Base-by-base conservation (phyloP, 2,797 vertebrate genomes). In the Lerista edwardsae region DNA sequence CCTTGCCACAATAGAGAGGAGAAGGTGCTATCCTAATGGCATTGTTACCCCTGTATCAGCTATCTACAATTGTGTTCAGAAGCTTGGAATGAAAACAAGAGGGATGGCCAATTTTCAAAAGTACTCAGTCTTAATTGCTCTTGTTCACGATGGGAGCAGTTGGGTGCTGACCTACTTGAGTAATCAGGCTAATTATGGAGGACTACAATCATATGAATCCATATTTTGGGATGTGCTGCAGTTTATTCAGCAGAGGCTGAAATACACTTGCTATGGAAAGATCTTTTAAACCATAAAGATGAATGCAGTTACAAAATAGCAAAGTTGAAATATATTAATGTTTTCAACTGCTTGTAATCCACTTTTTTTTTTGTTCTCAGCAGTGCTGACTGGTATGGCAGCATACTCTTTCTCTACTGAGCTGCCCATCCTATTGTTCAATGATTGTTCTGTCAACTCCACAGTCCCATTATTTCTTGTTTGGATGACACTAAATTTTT, bases 151-250 rank as follows among this genome's bases (percentile, higher is more conserved):
- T 84, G 65, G 55, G 51, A 84, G 51, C 84, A 85, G 84, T 80
- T 80, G 78, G 79, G 62, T 85, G 73, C 47, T 85, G 84, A 85
- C 72, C 84, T 85, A 85, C 78, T 80, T 80, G 64, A 75, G 75
- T 69, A 85, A 80, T 85, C 72, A 80, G 72, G 36, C 72, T 80
- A 80, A 80, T 85, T 80, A 80, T 75, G 64, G 74, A 75, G 47
- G n/a, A 69, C 36, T 69, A 61, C 64, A 85, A 39, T 64, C 62
- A 17, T 47, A 62, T 5, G 6, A 74, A 59, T 61, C n/a, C 55
- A 80, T 85, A 80, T 85, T 80, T 74, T 44, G 39, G 51, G 72
- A 68, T 75, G 64, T 27, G 23, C 72, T 51, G n/a, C 59, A 34
- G 6, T 39, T 81, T 85, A 31, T 75, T 68, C 29, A 85, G 64